Percentiles rank a stretch among this genome's conserved stretches.
Conservation (phyloP, 2,113 vertebrate genomes). For the Seriola quinqueradiata region DNA sequence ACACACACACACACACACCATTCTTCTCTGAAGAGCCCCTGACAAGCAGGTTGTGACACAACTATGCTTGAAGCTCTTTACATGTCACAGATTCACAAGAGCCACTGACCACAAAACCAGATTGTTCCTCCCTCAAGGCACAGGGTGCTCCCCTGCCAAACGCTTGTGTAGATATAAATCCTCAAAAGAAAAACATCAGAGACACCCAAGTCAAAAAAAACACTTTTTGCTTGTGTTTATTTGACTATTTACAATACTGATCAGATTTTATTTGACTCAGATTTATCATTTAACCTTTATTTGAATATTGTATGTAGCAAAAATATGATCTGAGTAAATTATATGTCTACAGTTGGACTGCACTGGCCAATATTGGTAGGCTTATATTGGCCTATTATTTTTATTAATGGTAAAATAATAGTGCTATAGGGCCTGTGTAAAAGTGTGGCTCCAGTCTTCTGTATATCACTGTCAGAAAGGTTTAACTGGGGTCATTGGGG, state of each 20-base stretch:
- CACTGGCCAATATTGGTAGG: not conserved
- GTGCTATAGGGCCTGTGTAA: no score
- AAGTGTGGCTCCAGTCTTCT: no score
- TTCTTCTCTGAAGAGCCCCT: not conserved
- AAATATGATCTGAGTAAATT: not conserved
- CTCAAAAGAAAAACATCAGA: not conserved
- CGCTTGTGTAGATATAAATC: not conserved
- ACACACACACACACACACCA: not conserved
- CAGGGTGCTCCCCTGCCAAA: not conserved
- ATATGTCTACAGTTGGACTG: not conserved
- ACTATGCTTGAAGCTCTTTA: not conserved
- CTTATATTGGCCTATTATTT: no score
- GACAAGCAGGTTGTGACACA: slow-evolving; percentile 16
- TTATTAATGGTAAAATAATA: no score
- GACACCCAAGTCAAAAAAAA: not conserved
- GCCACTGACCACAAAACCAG: not conserved
- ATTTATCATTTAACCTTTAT: no score
- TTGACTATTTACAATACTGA: no score
- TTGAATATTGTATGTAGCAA: no score
- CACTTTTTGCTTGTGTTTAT: not conserved
- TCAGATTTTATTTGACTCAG: not conserved
- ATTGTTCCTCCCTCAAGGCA: not conserved
- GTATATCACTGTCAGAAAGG: no score
- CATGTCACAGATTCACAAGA: not conserved
- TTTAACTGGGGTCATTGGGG: no score